A percentile compares a stretch with the other conserved stretches of the same genome.
Evolutionary conservation across 1,140 invertebrate species (phyloP).

Genomic region (Drosophila lowei): DNA sequence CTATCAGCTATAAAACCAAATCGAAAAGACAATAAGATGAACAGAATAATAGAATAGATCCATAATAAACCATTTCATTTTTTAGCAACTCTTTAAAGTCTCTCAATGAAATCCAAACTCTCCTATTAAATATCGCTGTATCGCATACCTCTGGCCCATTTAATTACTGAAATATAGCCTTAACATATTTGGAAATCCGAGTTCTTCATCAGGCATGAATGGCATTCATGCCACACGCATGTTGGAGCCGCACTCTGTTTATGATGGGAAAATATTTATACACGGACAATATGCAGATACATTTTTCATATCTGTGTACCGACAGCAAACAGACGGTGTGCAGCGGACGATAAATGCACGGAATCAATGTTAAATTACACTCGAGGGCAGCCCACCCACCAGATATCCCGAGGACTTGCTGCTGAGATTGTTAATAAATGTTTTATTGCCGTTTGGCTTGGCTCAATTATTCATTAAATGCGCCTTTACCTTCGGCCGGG

Average conservation of each 20-base stretch:
- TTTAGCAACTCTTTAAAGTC: too few species aligned
- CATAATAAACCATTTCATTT: too few species aligned
- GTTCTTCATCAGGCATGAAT: conserved; percentile 6
- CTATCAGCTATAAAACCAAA: too few species aligned
- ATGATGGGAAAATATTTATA: conserved; percentile 38
- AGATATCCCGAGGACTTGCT: background rate
- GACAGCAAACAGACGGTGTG: conserved; percentile 7
- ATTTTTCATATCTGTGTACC: conserved; percentile 27
- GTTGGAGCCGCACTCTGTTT: conserved; percentile 4
- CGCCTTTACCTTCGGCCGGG: conserved; percentile 23
- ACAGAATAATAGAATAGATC: too few species aligned
- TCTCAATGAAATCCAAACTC: too few species aligned
- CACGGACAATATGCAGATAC: conserved; percentile 24
- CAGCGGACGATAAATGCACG: conserved; percentile 19
- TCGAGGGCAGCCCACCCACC: conserved; percentile 4
- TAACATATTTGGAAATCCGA: conserved; percentile 17
- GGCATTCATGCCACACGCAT: conserved; percentile 2
- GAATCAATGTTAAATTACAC: conserved; percentile 35
- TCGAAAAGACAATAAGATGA: too few species aligned
- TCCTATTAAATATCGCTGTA: background rate
- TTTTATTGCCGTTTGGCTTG: conserved; percentile 43
- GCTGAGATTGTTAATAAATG: conserved; percentile 43
- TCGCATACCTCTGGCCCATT: conserved; percentile 1
- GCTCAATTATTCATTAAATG: conserved; percentile 45
- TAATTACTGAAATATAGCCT: background rate